Conservation (phyloP, 2,797 vertebrate genomes). For the Spatula versicolor region DNA sequence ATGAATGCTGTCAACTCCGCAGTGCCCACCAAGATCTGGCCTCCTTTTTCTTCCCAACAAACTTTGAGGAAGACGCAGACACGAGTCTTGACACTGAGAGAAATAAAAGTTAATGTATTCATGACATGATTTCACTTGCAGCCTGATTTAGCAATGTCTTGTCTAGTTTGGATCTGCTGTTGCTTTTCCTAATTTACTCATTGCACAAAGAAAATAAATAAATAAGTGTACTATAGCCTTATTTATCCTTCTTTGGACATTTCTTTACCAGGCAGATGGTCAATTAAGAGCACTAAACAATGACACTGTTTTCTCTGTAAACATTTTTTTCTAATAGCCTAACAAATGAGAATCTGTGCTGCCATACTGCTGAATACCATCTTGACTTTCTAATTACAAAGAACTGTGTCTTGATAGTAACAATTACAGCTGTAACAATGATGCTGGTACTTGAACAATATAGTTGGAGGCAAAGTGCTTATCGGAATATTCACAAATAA, state of each 20-base stretch:
- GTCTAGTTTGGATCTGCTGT: slow-evolving; percentile 73
- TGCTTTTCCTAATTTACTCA: slow-evolving; percentile 78
- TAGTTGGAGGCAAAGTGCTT: slow-evolving; percentile 83
- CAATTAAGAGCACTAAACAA: slow-evolving; percentile 88
- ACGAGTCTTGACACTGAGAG: slow-evolving; percentile 67
- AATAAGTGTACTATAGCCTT: slow-evolving; percentile 79
- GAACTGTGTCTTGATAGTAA: slow-evolving; percentile 86
- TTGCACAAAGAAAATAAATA: slow-evolving; percentile 82
- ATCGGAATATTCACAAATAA: slow-evolving; percentile 84
- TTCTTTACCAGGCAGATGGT: slow-evolving; percentile 86
- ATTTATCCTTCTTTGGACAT: slow-evolving; percentile 86
- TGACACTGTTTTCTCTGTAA: slow-evolving; percentile 87
- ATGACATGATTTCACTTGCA: slow-evolving; percentile 73
- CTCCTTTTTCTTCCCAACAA: slow-evolving; percentile 68
- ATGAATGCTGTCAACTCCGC: slow-evolving; percentile 72
- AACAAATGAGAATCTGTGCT: slow-evolving; percentile 86
- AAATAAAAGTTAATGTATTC: slow-evolving; percentile 74
- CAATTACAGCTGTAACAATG: slow-evolving; percentile 87
- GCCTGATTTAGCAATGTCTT: slow-evolving; percentile 75
- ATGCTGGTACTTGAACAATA: slow-evolving; percentile 81
- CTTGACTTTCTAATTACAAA: slow-evolving; percentile 89
- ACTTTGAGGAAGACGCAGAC: slow-evolving; percentile 61
- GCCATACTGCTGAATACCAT: slow-evolving; percentile 84
- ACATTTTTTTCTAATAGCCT: slow-evolving; percentile 87
- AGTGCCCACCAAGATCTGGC: slow-evolving; percentile 68